Base-by-base conservation (phyloP, 2,113 vertebrate genomes). In the Hemicordylus capensis region DNA sequence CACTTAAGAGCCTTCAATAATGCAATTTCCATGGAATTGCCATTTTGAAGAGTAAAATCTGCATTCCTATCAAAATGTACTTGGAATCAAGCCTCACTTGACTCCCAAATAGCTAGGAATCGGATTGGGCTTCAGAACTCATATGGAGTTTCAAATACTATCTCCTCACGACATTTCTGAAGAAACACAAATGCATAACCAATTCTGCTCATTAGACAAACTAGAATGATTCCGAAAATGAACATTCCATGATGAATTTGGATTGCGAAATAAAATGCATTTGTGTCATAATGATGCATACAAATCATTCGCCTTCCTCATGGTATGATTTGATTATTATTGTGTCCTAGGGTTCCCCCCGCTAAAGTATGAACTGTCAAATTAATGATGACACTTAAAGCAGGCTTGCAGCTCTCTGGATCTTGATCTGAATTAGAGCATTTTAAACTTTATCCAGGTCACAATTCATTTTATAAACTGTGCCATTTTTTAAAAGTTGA, bases 21-120 rank as follows among this genome's bases (percentile, higher is more conserved):
- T 85, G 34, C 64, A 14, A 63, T 73, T 87, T 64, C 39, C 75
- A n/a, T 5, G 14, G 67, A 26, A 73, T 66, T 83, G 14, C 51
- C 0, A 0, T 22, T 48, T 6, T 26, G 31, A 17, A 69, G 28
- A 54, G 11, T 46, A n/a, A 69, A 37, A 39, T n/a, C 34, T 34
- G 34, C 34, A 69, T 19, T n/a, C 44, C 1, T 0, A n/a, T 24
- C 6, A 6, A 51, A 8, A 12, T 51, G 6, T 51, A 51, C 48
- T 51, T 12, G 12, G 48, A 51, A 51, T 6, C 12, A 51, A 12
- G 48, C n/a, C n/a, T n/a, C n/a, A n/a, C n/a, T n/a, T n/a, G n/a
- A n/a, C n/a, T n/a, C n/a, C n/a, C n/a, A n/a, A n/a, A n/a, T 8
- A 51, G 12, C 12, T 51, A 12, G 6, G 48, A 12, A 51, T 51